A percentile compares a stretch with the other conserved stretches of the same genome.
These are phyloP conservation scores for Pachydiplax longipennis DNA, from an alignment of 2,888 invertebrate species.

Conservation along the genomic window DNA sequence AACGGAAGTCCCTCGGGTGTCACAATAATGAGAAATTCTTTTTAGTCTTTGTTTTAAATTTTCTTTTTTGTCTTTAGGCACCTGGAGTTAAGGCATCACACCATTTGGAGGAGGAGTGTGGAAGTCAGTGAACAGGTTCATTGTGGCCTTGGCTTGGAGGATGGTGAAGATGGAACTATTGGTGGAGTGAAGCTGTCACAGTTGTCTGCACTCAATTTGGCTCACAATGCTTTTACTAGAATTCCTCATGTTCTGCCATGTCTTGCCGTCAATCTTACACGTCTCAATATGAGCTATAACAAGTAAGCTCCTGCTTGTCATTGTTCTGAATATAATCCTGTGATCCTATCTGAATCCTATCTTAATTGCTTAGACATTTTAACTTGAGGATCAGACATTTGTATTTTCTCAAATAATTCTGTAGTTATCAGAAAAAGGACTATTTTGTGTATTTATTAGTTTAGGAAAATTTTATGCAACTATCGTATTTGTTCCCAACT, in stretches of 20 bases:
- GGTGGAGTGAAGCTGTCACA: constrained; percentile 69
- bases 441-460: too few species aligned
- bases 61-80: constrained; percentile 50
- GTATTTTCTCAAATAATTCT: too few species aligned
- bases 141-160: constrained; percentile 62
- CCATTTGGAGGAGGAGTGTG: constrained; percentile 73
- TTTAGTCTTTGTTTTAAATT: too few species aligned
- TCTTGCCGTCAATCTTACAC: constrained; percentile 82
- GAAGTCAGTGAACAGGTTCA: constrained; percentile 72
- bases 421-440: too few species aligned
- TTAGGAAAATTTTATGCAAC: too few species aligned
- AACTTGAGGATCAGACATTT: too few species aligned
- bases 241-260: constrained; percentile 91
- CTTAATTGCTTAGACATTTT: too few species aligned
- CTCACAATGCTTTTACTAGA: constrained; percentile 88
- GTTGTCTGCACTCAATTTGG: constrained; percentile 80
- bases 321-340: too few species aligned
- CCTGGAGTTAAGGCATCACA: constrained; percentile 75
- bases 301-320: constrained; percentile 58
- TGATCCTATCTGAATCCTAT: too few species aligned
- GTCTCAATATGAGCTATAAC: constrained; percentile 92
- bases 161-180: constrained; percentile 54
- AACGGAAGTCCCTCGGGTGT: too few species aligned
- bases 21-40: too few species aligned
- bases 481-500: too few species aligned